phyloP scores from a whole-genome alignment of 2,797 vertebrate genomes.

The Pachyuromys duprasi region DNA sequence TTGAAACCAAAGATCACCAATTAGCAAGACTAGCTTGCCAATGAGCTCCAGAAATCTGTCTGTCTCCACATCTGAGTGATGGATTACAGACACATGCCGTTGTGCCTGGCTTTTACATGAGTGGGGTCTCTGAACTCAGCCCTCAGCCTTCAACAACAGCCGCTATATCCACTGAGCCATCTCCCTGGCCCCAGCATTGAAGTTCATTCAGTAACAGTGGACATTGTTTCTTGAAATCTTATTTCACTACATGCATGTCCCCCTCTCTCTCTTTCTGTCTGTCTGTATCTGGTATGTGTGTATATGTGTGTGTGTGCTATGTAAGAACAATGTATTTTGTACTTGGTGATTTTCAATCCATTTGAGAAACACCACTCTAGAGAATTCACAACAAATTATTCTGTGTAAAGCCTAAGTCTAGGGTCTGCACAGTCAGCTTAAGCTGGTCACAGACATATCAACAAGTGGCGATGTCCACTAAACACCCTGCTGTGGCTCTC shows the following conservation, averaged over 20 bases:
- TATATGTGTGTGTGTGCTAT: not conserved
- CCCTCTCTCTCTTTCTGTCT: not conserved
- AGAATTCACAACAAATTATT: slow-evolving; percentile 29
- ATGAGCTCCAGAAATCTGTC: not conserved
- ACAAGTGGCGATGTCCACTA: not conserved
- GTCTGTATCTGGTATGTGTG: not conserved
- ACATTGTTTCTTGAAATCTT: not conserved
- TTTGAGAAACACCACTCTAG: slow-evolving; percentile 2
- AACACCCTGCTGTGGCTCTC: not conserved
- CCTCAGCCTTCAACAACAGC: not conserved
- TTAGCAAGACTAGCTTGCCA: not conserved
- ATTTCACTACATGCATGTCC: not conserved
- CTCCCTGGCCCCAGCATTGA: not conserved
- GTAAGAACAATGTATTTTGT: not conserved
- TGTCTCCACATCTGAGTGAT: not conserved
- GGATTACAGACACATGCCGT: not conserved
- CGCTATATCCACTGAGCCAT: not conserved
- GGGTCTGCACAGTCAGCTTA: slow-evolving; percentile 47
- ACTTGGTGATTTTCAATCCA: slow-evolving; percentile 13
- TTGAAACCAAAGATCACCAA: not conserved
- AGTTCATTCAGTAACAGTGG: not conserved
- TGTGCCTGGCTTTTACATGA: not conserved
- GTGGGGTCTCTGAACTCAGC: not conserved
- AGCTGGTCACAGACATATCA: slow-evolving; percentile 53
- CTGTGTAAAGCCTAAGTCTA: not conserved